Evolutionary conservation across 2,888 invertebrate species (phyloP).

Genomic region (Nowickia ferox): DNA sequence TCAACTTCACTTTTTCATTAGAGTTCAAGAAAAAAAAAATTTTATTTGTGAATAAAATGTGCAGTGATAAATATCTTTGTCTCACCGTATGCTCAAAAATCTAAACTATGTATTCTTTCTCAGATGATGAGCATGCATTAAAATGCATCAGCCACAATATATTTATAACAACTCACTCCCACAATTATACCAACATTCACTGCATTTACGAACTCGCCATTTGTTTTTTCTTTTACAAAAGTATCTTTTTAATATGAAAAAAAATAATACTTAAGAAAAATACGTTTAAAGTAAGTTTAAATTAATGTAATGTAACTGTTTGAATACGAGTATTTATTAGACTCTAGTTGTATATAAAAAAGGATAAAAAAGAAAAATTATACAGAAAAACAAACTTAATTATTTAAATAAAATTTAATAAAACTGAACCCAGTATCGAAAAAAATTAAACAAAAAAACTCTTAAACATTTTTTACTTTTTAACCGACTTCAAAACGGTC

Average conservation of each 20-base stretch:
- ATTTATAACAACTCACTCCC: no score
- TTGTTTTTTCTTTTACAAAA: neutral
- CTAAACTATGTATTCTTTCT: no score
- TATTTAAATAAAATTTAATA: slow-evolving; percentile 49
- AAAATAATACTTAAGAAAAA: neutral
- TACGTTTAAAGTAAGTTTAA: slow-evolving; percentile 14
- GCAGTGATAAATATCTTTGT: no score
- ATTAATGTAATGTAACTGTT: slow-evolving; percentile 40
- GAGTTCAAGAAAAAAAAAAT: no score
- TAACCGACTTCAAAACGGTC: no score
- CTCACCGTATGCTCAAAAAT: no score
- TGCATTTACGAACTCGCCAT: neutral
- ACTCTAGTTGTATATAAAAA: slow-evolving; percentile 45
- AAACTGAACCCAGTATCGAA: slow-evolving; percentile 35
- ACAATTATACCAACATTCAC: neutral
- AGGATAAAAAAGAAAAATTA: slow-evolving; percentile 24
- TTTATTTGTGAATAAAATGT: no score
- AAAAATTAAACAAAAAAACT: slow-evolving; percentile 7
- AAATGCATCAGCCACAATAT: no score
- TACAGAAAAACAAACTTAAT: slow-evolving; percentile 18
- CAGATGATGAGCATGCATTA: no score
- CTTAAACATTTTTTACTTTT: slow-evolving; percentile 1
- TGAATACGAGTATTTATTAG: slow-evolving; percentile 60
- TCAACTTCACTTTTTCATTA: no score
- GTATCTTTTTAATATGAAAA: neutral